These are phyloP conservation scores for Taxidea taxus DNA, from an alignment of 2,113 vertebrate species.

Conservation along the genomic window DNA sequence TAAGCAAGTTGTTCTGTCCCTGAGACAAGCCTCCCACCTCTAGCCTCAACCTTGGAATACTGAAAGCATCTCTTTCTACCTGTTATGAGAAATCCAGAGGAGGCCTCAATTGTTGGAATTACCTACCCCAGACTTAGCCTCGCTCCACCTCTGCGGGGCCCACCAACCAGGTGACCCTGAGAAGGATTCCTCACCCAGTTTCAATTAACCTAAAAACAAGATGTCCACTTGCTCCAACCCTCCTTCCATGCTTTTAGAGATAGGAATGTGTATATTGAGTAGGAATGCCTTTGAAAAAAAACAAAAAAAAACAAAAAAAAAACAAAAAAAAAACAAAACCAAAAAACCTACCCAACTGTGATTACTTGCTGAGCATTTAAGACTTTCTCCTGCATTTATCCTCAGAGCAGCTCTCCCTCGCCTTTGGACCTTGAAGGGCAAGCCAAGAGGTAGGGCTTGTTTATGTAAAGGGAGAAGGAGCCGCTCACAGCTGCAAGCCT, in stretches of 20 bases:
- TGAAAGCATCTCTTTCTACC: background rate
- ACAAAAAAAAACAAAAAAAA: background rate
- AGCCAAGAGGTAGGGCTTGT: conserved; percentile 34
- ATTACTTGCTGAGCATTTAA: conserved; percentile 51
- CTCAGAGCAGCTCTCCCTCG: background rate
- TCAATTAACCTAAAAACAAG: background rate
- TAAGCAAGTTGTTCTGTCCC: fast-evolving
- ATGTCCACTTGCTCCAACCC: background rate
- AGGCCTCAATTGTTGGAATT: background rate
- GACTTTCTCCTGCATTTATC: conserved; percentile 51
- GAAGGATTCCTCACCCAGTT: background rate
- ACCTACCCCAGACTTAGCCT: background rate
- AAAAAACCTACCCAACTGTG: background rate
- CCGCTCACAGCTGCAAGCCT: conserved; percentile 51
- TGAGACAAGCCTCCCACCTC: no score
- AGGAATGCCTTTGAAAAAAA: conserved; percentile 19
- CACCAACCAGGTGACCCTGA: background rate
- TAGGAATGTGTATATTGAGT: background rate
- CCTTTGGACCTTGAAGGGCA: conserved; percentile 38
- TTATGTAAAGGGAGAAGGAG: conserved; percentile 3
- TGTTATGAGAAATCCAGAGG: background rate
- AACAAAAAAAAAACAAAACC: background rate
- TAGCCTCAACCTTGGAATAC: background rate
- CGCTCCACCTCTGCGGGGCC: background rate
- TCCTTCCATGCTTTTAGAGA: background rate